Conservation (phyloP, 2,888 invertebrate species). For the Petrolisthes cinctipes region DNA sequence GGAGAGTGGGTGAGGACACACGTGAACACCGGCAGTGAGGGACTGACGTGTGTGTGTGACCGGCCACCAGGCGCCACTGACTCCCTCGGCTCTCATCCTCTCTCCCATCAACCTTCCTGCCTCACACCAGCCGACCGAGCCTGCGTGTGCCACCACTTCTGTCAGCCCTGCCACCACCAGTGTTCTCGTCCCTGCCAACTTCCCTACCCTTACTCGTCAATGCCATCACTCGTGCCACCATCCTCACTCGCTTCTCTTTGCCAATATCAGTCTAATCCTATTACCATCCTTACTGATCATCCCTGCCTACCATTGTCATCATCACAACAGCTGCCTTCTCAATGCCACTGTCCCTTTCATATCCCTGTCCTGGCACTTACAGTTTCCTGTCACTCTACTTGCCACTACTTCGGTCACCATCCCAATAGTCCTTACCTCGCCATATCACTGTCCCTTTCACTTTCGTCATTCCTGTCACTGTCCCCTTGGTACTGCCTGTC, state of each 20-base stretch:
- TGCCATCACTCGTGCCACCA: background rate
- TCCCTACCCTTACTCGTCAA: background rate
- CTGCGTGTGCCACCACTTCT: conserved; percentile 10
- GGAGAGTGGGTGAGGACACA: too few relatives aligned
- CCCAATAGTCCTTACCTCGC: background rate
- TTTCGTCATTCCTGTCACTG: background rate
- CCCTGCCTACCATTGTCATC: background rate
- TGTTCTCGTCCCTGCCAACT: background rate
- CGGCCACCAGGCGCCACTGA: conserved; percentile 20
- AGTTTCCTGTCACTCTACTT: background rate
- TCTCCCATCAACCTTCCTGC: background rate
- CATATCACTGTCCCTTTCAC: background rate
- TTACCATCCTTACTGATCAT: background rate
- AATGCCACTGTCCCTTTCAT: background rate
- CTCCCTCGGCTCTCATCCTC: conserved; percentile 5
- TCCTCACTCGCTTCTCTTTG: background rate
- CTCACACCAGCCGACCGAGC: conserved; percentile 1
- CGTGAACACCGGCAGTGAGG: background rate
- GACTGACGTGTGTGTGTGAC: background rate
- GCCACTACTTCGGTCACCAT: background rate
- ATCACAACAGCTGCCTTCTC: background rate
- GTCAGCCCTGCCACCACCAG: background rate
- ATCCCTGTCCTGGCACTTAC: background rate
- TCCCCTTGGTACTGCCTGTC: background rate
- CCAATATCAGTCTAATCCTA: background rate